Percentiles rank a stretch among this genome's conserved stretches.
phyloP scores from a whole-genome alignment of 35 echinoderm and acorn worm genomes.

The Stichopus chloronotus region DNA sequence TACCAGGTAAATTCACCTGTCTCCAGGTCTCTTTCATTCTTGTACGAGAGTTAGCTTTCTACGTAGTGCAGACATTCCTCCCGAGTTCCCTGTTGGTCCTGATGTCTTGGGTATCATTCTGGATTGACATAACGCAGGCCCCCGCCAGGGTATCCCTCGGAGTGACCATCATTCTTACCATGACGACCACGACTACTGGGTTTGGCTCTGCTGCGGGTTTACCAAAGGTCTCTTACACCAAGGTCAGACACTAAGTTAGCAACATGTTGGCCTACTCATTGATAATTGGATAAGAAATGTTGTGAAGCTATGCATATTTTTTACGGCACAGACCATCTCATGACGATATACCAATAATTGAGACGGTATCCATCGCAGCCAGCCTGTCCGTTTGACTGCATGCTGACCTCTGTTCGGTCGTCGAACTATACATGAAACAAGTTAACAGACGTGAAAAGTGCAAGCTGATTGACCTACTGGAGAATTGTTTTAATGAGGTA shows the following conservation, averaged over 20 bases:
- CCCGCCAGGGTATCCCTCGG: constrained; percentile 85
- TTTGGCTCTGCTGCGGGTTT: constrained; percentile 79
- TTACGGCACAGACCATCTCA: too few species aligned
- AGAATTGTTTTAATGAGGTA: not conserved
- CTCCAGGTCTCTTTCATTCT: constrained; percentile 78
- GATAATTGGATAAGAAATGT: not conserved
- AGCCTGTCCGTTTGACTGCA: not conserved
- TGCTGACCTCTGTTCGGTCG: not conserved
- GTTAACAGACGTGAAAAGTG: not conserved
- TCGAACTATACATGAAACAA: not conserved
- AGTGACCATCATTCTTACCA: constrained; percentile 87
- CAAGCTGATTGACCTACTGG: not conserved
- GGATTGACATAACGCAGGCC: constrained; percentile 91
- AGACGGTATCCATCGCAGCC: too few species aligned
- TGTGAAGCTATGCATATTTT: not conserved
- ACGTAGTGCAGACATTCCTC: constrained; percentile 89
- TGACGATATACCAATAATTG: too few species aligned
- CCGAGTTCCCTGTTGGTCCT: constrained; percentile 79
- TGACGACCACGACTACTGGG: constrained; percentile 86
- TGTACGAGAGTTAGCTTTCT: constrained; percentile 82
- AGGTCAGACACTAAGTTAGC: constrained; percentile 43
- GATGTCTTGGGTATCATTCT: constrained; percentile 92
- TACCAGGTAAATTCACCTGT: constrained; percentile 53
- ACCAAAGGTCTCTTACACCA: constrained; percentile 90
- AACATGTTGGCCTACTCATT: not conserved